A percentile compares a stretch with the other conserved stretches of the same genome.
Conservation (phyloP, 2,113 vertebrate genomes). For the Erythrocercus mccallii region DNA sequence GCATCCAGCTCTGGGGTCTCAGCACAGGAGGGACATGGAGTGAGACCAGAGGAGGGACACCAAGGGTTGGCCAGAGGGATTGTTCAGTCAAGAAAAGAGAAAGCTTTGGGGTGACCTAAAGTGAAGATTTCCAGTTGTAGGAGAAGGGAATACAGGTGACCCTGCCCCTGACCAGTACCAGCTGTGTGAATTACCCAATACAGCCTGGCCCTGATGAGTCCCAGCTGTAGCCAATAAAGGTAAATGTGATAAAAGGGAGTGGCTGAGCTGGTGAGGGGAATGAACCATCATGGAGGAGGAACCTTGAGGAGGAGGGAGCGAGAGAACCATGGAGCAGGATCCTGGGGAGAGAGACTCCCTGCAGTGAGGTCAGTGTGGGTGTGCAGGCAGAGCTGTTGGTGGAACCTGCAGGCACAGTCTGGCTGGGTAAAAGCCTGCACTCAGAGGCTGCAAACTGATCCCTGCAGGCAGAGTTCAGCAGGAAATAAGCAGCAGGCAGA, state of each 20-base stretch:
- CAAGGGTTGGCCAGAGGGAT: too few species aligned
- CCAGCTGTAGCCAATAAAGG: not conserved
- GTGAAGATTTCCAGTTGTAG: not conserved
- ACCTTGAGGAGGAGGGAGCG: too few species aligned
- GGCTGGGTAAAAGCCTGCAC: not conserved
- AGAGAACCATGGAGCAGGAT: not conserved
- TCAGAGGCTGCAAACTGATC: not conserved
- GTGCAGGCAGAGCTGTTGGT: not conserved
- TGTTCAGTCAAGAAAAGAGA: not conserved
- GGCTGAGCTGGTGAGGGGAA: not conserved
- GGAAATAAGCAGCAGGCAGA: not conserved
- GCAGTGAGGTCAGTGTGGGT: not conserved
- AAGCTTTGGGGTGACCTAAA: not conserved
- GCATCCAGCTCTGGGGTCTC: not conserved
- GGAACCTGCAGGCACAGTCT: too few species aligned
- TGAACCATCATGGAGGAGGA: not conserved
- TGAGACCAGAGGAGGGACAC: not conserved
- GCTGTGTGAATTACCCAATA: not conserved
- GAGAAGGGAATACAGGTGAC: not conserved
- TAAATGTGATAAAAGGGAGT: not conserved
- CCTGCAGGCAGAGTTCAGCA: not conserved
- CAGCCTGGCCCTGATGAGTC: not conserved
- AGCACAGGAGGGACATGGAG: not conserved
- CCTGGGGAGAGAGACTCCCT: not conserved
- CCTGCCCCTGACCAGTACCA: not conserved